phyloP scores from a whole-genome alignment of 2,113 vertebrate genomes.

The Cyprinus carpio region DNA sequence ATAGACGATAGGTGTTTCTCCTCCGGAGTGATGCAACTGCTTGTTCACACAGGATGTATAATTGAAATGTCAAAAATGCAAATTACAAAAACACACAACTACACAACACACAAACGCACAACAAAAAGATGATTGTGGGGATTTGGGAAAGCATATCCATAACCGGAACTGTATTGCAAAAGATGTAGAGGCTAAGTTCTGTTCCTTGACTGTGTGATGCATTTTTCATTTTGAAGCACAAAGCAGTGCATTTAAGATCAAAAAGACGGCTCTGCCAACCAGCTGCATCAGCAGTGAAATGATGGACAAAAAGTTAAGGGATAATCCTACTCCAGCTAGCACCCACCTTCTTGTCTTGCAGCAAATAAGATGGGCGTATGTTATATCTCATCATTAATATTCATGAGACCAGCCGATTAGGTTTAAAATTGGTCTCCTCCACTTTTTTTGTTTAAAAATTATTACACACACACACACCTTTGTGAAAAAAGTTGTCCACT shows the following conservation, averaged over 20 bases:
- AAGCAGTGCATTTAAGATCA: neutral
- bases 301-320: neutral
- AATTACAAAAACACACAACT: neutral
- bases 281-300: neutral
- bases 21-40: neutral
- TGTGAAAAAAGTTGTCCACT: no score
- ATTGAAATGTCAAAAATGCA: constrained; percentile 8
- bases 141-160: neutral
- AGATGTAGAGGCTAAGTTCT: no score
- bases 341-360: neutral
- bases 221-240: no score
- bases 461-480: neutral
- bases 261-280: neutral
- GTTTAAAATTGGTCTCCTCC: neutral
- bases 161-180: neutral
- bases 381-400: neutral
- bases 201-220: neutral
- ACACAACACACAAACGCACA: neutral
- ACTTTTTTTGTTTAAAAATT: neutral
- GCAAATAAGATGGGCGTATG: neutral
- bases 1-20: neutral
- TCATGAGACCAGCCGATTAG: neutral
- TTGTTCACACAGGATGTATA: neutral
- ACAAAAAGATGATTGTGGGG: neutral
- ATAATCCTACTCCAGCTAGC: neutral